Base-by-base conservation (phyloP, 2,797 vertebrate genomes). In the Falco cherrug region DNA sequence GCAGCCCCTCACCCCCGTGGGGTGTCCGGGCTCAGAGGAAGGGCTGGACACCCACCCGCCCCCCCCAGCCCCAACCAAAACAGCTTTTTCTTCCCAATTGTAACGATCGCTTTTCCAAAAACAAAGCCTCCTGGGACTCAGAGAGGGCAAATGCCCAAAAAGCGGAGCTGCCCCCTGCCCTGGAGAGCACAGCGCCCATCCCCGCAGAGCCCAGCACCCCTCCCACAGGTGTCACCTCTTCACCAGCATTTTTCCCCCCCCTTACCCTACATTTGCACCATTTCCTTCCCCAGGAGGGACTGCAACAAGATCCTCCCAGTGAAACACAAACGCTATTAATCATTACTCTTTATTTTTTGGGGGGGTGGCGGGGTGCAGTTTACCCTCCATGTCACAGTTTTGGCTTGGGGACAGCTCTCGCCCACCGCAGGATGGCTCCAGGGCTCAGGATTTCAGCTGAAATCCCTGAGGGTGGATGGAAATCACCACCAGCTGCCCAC, bases 81-180 rank as follows among this genome's bases (percentile, higher is more conserved):
- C 16, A 0, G 26, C 29, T n/a, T 43, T 51, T 68, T 51, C 24
- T 39, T 53, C 41, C 75, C 63, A 6, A 4, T 15, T 7, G 13
- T 41, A 39, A 28, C 1, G 1, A 77, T 56, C 2, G 7, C 14
- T 48, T 45, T 9, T 4, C 12, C 4, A 7, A n/a, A 68, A 64
- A 48, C 9, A 3, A 63, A 94, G n/a, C 64, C 56, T n/a, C 68
- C 10, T 1, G 0, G 22, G 37, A 26, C 54, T 10, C 0, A 0
- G 47, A 43, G 31, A 31, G 22, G 16, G 37, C 11, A 54, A 76
- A 47, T 2, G 2, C 21, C 48, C 45, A 5, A 6, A 26, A 8
- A 86, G 31, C 11, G 0, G 89, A 35, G 82, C 16, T 1, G 19
- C 13, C 13, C 64, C 82, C 78, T 4, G 0, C 2, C 5, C 56